Conservation (phyloP, 2,113 vertebrate genomes). For the Lutjanus erythropterus region DNA sequence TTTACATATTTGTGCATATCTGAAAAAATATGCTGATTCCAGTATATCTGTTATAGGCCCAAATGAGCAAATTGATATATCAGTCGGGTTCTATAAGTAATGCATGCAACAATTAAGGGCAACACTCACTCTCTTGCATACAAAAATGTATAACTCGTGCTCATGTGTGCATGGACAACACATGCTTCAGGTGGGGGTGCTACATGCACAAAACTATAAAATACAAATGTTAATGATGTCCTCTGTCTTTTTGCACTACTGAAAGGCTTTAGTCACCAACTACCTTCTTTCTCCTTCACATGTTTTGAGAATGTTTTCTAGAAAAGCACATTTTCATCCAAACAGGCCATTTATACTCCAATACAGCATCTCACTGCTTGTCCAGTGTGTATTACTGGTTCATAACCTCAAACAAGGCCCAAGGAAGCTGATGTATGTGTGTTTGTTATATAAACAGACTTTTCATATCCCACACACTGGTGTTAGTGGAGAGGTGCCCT, state of each 20-base stretch:
- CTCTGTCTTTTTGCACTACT: not conserved
- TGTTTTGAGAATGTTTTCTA: not conserved
- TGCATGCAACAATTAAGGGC: not conserved
- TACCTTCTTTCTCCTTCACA: not conserved
- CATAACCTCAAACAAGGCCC: constrained; percentile 14
- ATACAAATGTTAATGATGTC: not conserved
- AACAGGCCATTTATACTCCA: not conserved
- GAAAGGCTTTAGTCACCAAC: not conserved
- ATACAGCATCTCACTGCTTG: not conserved
- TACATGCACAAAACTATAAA: not conserved
- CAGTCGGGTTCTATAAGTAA: too few species aligned
- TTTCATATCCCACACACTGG: constrained; percentile 17
- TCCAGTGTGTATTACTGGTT: constrained; percentile 2
- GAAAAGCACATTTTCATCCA: not conserved
- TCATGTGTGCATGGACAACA: not conserved
- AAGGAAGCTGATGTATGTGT: not conserved
- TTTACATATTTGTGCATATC: too few species aligned
- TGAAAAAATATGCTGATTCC: too few species aligned
- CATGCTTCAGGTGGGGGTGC: not conserved
- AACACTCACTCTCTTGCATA: not conserved
- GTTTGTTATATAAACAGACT: constrained; percentile 8
- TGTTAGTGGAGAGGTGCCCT: not conserved
- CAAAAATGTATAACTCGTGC: not conserved
- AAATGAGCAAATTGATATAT: too few species aligned
- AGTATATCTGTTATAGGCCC: too few species aligned